Percentiles rank a stretch among this genome's conserved stretches.
phyloP scores from a whole-genome alignment of 2,797 vertebrate species.

The Falco concolor region DNA sequence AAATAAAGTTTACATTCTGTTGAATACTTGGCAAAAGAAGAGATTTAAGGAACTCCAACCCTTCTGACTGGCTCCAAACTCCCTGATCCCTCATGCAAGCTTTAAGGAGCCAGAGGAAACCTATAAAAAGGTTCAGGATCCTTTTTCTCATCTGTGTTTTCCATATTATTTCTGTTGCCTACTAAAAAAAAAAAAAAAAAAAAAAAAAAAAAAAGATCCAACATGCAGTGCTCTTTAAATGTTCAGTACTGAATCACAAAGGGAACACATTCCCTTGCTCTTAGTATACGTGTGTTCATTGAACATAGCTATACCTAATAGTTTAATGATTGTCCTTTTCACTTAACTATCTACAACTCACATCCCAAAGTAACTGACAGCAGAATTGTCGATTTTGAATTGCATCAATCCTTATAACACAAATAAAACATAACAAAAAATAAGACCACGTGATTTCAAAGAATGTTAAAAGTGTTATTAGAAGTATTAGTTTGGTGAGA shows the following conservation, averaged over 20 bases:
- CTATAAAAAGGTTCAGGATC: not conserved
- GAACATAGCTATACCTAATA: not conserved
- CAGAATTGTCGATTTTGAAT: not conserved
- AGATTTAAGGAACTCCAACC: not conserved
- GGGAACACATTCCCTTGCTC: not conserved
- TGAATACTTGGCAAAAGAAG: not conserved
- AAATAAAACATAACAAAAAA: not conserved
- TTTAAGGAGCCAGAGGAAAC: not conserved
- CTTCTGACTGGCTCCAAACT: not conserved
- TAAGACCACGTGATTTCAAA: not conserved
- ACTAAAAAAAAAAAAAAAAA: not conserved
- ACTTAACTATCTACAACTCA: not conserved
- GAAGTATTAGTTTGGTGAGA: not conserved
- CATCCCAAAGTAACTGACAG: not conserved
- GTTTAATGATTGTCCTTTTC: not conserved
- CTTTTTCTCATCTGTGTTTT: not conserved
- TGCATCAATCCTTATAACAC: not conserved
- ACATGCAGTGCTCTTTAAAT: not conserved
- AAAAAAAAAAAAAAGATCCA: not conserved
- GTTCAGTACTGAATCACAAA: not conserved
- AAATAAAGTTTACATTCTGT: not conserved
- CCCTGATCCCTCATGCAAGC: not conserved
- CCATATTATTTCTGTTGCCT: not conserved
- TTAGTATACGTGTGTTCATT: rapidly evolving
- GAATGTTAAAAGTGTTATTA: not conserved